Percentiles rank a stretch among this genome's conserved stretches.
Evolutionary conservation across 2,888 invertebrate genomes (phyloP).

Genomic region (Caenorhabditis macrosperma): DNA sequence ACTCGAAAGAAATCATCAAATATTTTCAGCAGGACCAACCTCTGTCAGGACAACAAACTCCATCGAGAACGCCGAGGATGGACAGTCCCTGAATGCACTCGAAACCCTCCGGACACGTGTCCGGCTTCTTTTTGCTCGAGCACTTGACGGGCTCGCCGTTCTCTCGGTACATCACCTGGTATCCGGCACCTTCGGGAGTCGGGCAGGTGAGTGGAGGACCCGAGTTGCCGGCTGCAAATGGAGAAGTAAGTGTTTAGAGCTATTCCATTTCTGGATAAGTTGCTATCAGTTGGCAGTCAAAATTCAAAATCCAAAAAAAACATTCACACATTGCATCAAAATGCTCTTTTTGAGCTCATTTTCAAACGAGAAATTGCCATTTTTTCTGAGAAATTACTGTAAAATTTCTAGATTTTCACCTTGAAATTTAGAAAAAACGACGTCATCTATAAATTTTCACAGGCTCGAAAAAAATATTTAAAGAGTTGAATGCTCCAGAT

Average conservation of each 20-base stretch:
- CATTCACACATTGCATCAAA: too few species aligned
- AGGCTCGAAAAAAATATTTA: too few species aligned
- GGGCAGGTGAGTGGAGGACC: conserved; percentile 77
- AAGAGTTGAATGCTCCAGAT: too few species aligned
- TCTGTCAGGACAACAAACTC: conserved; percentile 74
- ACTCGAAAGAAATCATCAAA: neutral
- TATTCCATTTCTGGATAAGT: neutral
- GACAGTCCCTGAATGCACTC: conserved; percentile 76
- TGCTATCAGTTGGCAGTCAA: too few species aligned
- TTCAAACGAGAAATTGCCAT: too few species aligned
- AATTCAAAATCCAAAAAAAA: too few species aligned
- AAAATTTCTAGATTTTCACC: too few species aligned
- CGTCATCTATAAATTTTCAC: too few species aligned
- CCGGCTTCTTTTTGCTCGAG: conserved; percentile 62
- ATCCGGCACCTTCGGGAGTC: conserved; percentile 76
- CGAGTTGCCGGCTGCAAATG: conserved; percentile 71
- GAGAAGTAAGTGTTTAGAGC: too few species aligned
- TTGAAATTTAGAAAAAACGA: too few species aligned
- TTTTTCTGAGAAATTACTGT: too few species aligned
- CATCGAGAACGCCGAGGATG: conserved; percentile 66
- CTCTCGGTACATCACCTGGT: conserved; percentile 69
- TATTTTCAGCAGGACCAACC: conserved; percentile 2
- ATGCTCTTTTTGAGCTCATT: too few species aligned
- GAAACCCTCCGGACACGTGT: conserved; percentile 65
- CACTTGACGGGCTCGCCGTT: conserved; percentile 64